Evolutionary conservation across 1,140 invertebrate species (phyloP).

Genomic region (Nomia melanderi): DNA sequence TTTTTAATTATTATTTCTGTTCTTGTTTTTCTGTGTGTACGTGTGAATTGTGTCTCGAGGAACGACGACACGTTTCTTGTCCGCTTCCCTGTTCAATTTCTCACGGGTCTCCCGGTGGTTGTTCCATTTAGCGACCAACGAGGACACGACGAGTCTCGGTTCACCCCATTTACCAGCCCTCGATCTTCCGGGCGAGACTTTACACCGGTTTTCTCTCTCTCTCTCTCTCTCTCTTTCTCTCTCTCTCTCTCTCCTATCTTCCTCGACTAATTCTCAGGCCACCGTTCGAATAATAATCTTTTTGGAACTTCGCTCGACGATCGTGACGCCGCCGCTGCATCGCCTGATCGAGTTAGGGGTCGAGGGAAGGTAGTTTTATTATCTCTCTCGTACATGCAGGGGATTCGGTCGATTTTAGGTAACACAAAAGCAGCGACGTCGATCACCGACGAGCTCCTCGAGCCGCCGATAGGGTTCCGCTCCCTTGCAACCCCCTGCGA

Average conservation of each 20-base stretch:
- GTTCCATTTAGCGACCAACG: conserved; percentile 72
- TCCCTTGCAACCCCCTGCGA: not conserved
- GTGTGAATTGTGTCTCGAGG: conserved; percentile 4
- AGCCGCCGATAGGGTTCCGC: not conserved
- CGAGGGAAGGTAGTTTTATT: not conserved
- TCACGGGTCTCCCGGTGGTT: conserved; percentile 6
- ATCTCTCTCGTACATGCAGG: too few species aligned
- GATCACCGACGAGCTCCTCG: not conserved
- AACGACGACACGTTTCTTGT: conserved; percentile 31
- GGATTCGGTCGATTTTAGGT: not conserved
- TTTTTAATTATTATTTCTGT: too few species aligned
- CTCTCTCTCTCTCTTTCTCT: not conserved
- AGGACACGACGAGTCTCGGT: conserved; percentile 75
- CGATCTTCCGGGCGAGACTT: not conserved
- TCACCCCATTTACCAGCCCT: conserved; percentile 35
- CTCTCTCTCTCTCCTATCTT: not conserved
- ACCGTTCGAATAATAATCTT: not conserved
- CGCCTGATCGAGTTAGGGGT: too few species aligned
- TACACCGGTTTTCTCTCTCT: too few species aligned
- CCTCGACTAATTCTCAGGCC: too few species aligned
- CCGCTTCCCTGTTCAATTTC: conserved; percentile 22
- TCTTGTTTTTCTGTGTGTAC: not conserved
- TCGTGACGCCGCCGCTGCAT: not conserved
- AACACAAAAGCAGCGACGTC: not conserved
- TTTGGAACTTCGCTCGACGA: not conserved